Evolutionary conservation across 2,113 vertebrate genomes (phyloP).

Genomic region (Columbina picui): DNA sequence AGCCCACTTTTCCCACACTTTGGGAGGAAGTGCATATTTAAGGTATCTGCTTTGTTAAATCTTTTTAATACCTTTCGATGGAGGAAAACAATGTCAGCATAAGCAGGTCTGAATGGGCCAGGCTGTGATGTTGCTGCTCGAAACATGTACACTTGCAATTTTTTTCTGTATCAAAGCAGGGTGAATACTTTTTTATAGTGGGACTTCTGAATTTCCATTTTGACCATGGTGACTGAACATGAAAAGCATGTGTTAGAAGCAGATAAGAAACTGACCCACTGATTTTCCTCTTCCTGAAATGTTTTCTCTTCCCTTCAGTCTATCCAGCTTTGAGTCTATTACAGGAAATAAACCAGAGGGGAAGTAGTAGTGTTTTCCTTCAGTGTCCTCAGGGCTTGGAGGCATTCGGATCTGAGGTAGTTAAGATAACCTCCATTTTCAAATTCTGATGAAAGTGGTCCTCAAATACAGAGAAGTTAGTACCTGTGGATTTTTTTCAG

Average conservation of each 20-base stretch:
- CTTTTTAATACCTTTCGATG: not conserved
- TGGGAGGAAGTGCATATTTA: not conserved
- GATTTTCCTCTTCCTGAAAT: not conserved
- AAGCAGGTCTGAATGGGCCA: not conserved
- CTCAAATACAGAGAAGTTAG: not conserved
- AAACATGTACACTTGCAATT: not conserved
- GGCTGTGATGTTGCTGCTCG: not conserved
- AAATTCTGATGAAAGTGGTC: not conserved
- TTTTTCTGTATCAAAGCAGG: not conserved
- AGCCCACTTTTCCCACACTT: not conserved
- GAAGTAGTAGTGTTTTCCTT: not conserved
- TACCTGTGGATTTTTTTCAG: not conserved
- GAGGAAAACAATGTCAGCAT: not conserved
- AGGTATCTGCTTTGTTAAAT: not conserved
- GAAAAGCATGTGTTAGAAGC: not conserved
- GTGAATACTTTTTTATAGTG: not conserved
- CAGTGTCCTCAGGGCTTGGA: not conserved
- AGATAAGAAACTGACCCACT: not conserved
- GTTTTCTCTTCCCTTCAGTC: not conserved
- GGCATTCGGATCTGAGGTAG: not conserved
- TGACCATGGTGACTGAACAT: not conserved
- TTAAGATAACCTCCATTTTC: not conserved
- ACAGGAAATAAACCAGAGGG: not conserved
- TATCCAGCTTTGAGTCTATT: not conserved
- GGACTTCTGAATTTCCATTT: not conserved